Evolutionary conservation across 2,113 vertebrate species (phyloP).

Genomic region (Callipepla californica): DNA sequence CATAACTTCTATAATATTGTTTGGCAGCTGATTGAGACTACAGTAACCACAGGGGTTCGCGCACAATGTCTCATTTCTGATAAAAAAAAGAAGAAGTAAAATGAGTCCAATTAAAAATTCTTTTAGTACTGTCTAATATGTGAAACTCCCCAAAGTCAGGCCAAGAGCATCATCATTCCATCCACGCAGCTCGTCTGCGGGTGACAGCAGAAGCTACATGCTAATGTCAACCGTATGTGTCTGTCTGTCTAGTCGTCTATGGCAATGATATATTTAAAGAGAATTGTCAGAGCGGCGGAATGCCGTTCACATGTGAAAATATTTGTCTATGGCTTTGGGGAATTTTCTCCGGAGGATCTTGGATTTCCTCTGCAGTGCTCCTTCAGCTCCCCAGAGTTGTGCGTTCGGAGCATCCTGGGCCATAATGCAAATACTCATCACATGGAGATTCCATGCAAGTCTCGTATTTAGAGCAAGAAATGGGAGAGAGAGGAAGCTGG

Average conservation of each 20-base stretch:
- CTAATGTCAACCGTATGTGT: background rate
- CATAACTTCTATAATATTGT: slow-evolving; percentile 71
- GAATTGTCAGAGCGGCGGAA: slow-evolving; percentile 14
- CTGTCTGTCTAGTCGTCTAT: slow-evolving; percentile 1
- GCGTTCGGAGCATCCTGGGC: background rate
- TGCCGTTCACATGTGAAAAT: background rate
- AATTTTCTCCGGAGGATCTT: background rate
- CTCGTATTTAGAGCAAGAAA: background rate
- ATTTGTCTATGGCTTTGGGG: background rate
- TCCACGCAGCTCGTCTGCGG: background rate
- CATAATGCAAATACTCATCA: background rate
- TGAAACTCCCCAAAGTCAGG: slow-evolving; percentile 59
- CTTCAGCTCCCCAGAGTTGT: slow-evolving; percentile 11
- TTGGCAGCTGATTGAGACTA: slow-evolving; percentile 72
- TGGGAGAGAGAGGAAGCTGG: background rate
- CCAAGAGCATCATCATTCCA: slow-evolving; percentile 45
- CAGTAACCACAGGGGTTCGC: slow-evolving; percentile 61
- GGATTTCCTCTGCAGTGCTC: background rate
- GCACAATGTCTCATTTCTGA: slow-evolving; percentile 70
- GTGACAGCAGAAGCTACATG: slow-evolving; percentile 30
- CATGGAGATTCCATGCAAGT: background rate
- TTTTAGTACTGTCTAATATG: slow-evolving; percentile 45
- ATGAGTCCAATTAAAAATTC: slow-evolving; percentile 70
- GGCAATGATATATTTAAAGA: background rate
- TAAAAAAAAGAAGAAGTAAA: slow-evolving; percentile 13